A percentile compares a stretch with the other conserved stretches of the same genome.
phyloP scores from a whole-genome alignment of 2,113 vertebrate species.

The Hippoglossus stenolepis region DNA sequence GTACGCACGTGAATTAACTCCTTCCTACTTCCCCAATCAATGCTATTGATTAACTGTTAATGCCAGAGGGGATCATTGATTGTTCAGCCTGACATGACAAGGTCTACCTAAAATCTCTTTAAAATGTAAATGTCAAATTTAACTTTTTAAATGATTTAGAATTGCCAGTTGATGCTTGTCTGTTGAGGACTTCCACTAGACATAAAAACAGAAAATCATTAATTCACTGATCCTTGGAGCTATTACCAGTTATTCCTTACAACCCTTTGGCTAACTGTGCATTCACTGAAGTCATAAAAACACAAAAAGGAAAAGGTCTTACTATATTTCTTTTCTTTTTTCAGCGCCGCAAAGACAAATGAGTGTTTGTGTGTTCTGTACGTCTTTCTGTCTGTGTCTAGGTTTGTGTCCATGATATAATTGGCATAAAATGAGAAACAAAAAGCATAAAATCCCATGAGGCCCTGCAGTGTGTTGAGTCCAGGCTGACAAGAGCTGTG shows the following conservation, averaged over 20 bases:
- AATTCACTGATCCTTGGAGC: background rate
- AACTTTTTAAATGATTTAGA: constrained; percentile 37
- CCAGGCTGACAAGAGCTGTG: background rate
- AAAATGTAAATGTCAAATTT: constrained; percentile 49
- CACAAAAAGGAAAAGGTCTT: background rate
- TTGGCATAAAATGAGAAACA: constrained; percentile 51
- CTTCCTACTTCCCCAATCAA: constrained; percentile 43
- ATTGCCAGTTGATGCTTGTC: constrained; percentile 8
- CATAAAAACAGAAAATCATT: constrained; percentile 3
- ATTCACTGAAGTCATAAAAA: constrained; percentile 19
- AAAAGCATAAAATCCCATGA: constrained; percentile 32
- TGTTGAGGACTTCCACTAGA: constrained; percentile 16
- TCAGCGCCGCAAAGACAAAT: background rate
- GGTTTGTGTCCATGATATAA: constrained; percentile 18
- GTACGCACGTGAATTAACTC: constrained; percentile 43
- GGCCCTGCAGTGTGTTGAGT: constrained; percentile 7
- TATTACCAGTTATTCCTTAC: background rate
- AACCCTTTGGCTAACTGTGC: constrained; percentile 18
- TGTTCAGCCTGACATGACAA: constrained; percentile 74
- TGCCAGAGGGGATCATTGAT: constrained; percentile 62
- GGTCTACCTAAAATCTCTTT: constrained; percentile 62
- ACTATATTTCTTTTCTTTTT: background rate
- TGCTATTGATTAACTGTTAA: constrained; percentile 69
- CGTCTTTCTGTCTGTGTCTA: background rate
- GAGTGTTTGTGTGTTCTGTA: background rate